phyloP scores from a whole-genome alignment of 2,888 invertebrate species.

The Trachelus stipa region DNA sequence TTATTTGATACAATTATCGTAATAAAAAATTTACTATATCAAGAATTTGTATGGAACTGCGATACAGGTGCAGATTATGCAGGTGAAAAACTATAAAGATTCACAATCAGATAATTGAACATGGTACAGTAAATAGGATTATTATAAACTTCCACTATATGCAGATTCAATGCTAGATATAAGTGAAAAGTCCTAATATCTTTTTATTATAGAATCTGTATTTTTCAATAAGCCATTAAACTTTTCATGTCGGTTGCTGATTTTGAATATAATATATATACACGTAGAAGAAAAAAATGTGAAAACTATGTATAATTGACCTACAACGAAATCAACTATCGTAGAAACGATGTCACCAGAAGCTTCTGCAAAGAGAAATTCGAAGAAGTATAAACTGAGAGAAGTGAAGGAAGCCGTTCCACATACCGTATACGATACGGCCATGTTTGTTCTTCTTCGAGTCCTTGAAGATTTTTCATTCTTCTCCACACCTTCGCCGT shows the following conservation, averaged over 20 bases:
- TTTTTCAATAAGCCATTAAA: too few relatives aligned
- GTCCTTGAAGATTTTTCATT: slow-evolving; percentile 6
- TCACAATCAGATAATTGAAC: background rate
- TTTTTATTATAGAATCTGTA: background rate
- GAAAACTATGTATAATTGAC: background rate
- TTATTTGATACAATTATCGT: background rate
- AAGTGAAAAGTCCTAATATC: background rate
- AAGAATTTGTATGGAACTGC: background rate
- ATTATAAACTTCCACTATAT: background rate
- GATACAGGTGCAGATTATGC: background rate
- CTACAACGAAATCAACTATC: background rate
- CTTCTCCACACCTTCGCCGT: background rate
- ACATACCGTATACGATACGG: background rate
- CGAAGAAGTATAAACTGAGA: background rate
- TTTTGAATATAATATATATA: too few relatives aligned
- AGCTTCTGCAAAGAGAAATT: background rate
- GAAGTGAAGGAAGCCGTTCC: background rate
- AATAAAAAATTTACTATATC: background rate
- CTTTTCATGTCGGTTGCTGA: too few relatives aligned
- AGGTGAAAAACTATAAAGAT: background rate
- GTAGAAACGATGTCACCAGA: background rate
- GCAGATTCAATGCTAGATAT: background rate
- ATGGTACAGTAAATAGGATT: background rate
- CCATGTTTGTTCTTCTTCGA: background rate
- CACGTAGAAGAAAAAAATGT: background rate